Base-by-base conservation (phyloP, 2,888 invertebrate genomes). In the Keiferia lycopersicella region DNA sequence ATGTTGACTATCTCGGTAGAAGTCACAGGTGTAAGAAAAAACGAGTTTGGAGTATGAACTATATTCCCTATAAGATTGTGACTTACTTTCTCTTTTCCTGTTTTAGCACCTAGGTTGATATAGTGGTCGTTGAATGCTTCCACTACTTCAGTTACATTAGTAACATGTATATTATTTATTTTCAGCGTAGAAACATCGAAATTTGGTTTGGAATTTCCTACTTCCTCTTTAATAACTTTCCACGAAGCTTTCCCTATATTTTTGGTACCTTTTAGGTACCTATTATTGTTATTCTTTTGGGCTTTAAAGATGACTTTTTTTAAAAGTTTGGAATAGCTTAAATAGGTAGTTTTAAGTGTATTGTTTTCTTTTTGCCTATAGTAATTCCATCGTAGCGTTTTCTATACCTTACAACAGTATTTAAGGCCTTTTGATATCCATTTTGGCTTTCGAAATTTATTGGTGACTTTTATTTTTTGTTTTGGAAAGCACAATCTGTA, bases 401-500 rank as follows among this genome's bases (percentile, higher is more conserved):
- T 56, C 16, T 34, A 30, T 30, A n/a, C 30, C 16, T 56, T 56
- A 56, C 56, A 56, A 56, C 30, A n/a, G 4, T 26, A 12, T 30
- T 34, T 26, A 3, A 56, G n/a, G 1, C 30, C 56, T 30, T 56
- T 56, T 26, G 30, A 10, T 30, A 56, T 30, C 56, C 56, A 56
- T 56, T 56, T 56, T 14, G 30, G 14, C 14, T 56, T 56, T 30
- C 30, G 8, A 22, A 12, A 16, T 30, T 6, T 34, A 30, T 56
- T 56, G 11, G n/a, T 7, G n/a, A 30, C 3, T 30, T 56, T 56
- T 26, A 30, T 56, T 34, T 18, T 30, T 18, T 18, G n/a, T 59
- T 59, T 41, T 30, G 59, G 59, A 39, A 59, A 59, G 38, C 59
- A 59, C 20, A 39, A 2, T 14, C 30, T 38, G 20, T 59, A 59